Evolutionary conservation across 2,888 invertebrate genomes (phyloP), one percentile per base, ranked within the genome.

Genomic region (Selenia dentaria): DNA sequence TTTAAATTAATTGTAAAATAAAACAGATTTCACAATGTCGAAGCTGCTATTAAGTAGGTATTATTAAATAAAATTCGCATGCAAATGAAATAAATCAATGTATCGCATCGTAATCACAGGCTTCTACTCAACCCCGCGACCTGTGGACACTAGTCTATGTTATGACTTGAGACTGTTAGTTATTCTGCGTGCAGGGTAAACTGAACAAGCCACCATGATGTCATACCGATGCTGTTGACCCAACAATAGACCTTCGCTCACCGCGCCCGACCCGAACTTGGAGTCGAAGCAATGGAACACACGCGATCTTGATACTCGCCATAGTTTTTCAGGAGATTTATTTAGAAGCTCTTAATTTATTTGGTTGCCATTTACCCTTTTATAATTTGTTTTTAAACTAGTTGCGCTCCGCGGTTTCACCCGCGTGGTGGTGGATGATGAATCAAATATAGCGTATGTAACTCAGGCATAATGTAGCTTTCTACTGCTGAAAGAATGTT

Each of bases 181-280:
- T 40, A 41, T 49, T 43, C 28, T 51, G 68, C 74, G 74, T 70
- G 71, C 72, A 71, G 77, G 72, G 75, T 70, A 83, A 83, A n/a
- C n/a, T n/a, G n/a, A n/a, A 83, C 79, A 83, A 75, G 70, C 69
- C 70, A 67, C 66, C 67, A 81, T 87, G 84, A 87, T 85, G 85
- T 86, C 87, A 86, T 81, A 64, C 72, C 64, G 68, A 74, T 79
- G 85, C 79, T 84, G 85, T 85, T 86, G 84, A 87, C 84, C 86
- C 73, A 81, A 72, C 67, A 29, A 12, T 28, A 39, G 38, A 22
- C 48, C 35, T 41, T 41, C 59, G 61, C 38, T 54, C 57, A 60
- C 54, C 54, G 55, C 56, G 58, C 10, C 26, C 35, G 26, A 10
- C 14, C 25, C 32, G 32, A 32, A 20, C 20, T 32, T 20, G 24